Evolutionary conservation across 2,797 vertebrate species (phyloP), one percentile per base, ranked within the genome.

Genomic region (Mormyrus proboscirostris): DNA sequence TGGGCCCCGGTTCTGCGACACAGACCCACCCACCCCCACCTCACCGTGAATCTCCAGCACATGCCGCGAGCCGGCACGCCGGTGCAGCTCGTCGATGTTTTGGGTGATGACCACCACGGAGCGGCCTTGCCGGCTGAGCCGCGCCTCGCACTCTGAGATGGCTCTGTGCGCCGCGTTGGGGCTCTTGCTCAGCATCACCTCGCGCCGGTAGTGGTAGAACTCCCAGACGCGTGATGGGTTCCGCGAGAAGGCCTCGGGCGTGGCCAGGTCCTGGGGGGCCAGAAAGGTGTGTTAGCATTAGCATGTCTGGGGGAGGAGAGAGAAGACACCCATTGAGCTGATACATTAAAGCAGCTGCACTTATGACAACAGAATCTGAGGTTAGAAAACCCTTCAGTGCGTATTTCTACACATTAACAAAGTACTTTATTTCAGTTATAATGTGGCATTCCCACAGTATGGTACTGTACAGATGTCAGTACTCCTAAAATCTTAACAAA

Each of bases 141-240:
- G 95, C 25, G 94, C 94, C 91, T 99, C 98, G 0, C 98, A 99
- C 92, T 98, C 96, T 0, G 98, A 97, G 0, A 99, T 97, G 82
- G 97, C 97, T 0, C 95, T 0, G 73, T 99, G 98, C 0, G 96
- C 98, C 0, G 97, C 91, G 0, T 95, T 99, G 4, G 98, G 98
- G 1, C 93, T 94, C 90, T 96, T 98, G 10, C 92, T 96, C 92
- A 96, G 88, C 90, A 97, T 96, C 89, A 98, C 88, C 88, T 98
- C 97, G 79, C 98, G 94, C 0, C 98, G 96, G 94, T 99, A 97
- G 87, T 99, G 98, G 93, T 98, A 99, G 90, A 99, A 99, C 91
- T 99, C 98, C 98, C 98, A 99, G 3, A 99, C 98, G 0, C 96
- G 96, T 0, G 98, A 98, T 0, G 98, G 97, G 92, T 97, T 96